These are phyloP conservation scores for Lordiphosa mommai DNA, from an alignment of 1,140 invertebrate species.

Conservation along the genomic window DNA sequence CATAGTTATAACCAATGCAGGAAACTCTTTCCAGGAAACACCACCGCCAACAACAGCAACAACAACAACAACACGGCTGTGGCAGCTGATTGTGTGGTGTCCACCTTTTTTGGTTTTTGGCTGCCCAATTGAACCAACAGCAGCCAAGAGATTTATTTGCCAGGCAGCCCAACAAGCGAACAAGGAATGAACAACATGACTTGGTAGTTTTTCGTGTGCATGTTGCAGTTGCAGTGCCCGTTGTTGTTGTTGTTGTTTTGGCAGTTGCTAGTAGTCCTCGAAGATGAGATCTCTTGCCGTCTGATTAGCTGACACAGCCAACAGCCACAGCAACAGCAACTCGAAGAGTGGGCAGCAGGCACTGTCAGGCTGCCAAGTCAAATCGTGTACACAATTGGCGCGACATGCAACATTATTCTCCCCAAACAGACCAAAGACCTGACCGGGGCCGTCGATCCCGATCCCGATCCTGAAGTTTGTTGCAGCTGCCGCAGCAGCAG, in stretches of 20 bases:
- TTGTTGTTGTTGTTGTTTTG: conserved; percentile 63
- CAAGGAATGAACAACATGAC: conserved; percentile 60
- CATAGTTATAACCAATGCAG: conserved; percentile 71
- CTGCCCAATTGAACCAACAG: conserved; percentile 56
- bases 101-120: conserved; percentile 54
- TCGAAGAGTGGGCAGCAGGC: conserved; percentile 64
- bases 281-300: conserved; percentile 79
- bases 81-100: conserved; percentile 68
- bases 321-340: conserved; percentile 35
- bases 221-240: conserved; percentile 38
- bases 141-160: conserved; percentile 69
- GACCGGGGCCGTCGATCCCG: conserved; percentile 46
- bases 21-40: conserved; percentile 74
- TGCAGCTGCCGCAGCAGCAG: conserved; percentile 23
- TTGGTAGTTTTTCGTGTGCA: conserved; percentile 76
- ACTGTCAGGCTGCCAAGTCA: conserved; percentile 75
- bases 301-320: conserved; percentile 75
- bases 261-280: conserved; percentile 76
- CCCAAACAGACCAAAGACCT: conserved; percentile 16
- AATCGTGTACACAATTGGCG: conserved; percentile 78
- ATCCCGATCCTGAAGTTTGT: conserved; percentile 34
- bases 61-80: not conserved
- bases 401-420: conserved; percentile 77
- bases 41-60: conserved; percentile 29
- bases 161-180: conserved; percentile 31